These are phyloP conservation scores for Thripadectes ignobilis DNA, from an alignment of 2,797 vertebrate species.

Conservation along the genomic window DNA sequence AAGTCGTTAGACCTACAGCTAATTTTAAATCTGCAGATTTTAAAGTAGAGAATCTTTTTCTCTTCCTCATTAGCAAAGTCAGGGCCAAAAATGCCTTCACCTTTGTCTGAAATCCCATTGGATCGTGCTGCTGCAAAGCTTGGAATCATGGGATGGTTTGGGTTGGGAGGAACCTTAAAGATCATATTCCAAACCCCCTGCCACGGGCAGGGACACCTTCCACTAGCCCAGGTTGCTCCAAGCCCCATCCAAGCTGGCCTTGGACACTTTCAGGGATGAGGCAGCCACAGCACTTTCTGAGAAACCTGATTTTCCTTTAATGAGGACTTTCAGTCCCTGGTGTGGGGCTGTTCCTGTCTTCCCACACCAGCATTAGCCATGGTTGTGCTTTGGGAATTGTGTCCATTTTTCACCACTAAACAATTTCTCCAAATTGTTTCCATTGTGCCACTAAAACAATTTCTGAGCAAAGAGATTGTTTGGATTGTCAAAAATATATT, in stretches of 20 bases:
- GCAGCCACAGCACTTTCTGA: not conserved
- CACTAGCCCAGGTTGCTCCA: not conserved
- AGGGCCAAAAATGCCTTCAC: not conserved
- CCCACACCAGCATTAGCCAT: rapidly evolving
- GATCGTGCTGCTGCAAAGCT: not conserved
- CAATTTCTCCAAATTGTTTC: not conserved
- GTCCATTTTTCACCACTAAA: not conserved
- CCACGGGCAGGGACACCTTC: not conserved
- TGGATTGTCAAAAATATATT: not conserved
- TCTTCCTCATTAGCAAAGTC: not conserved
- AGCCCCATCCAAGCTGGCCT: not conserved
- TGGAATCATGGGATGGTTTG: not conserved
- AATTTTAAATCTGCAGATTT: not conserved
- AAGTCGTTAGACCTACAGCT: not conserved
- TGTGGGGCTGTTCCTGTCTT: not conserved
- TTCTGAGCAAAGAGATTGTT: not conserved
- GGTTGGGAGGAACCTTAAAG: not conserved
- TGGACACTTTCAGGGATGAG: not conserved
- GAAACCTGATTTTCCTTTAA: not conserved
- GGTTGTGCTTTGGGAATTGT: not conserved
- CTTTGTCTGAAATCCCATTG: not conserved
- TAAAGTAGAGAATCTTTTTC: not conserved
- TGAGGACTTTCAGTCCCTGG: not conserved
- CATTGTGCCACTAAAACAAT: not conserved
- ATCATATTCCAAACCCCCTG: not conserved